Evolutionary conservation across 1,140 invertebrate species (phyloP), one percentile per base, ranked within the genome.

Genomic region (Cotesia chilonis): DNA sequence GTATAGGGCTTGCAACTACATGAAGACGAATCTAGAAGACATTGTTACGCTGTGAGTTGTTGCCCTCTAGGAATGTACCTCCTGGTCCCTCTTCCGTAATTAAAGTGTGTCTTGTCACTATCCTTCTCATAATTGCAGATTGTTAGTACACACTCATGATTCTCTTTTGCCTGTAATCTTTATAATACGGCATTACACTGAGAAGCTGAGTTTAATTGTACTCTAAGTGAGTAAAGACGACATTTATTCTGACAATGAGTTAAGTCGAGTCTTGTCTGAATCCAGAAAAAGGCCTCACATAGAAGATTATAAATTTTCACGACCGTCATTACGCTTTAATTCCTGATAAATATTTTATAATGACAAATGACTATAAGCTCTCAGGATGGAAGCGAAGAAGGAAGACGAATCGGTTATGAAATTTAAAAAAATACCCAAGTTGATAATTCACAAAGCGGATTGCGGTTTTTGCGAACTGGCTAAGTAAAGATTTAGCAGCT

Each of bases 91-190:
- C 37, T 20, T 9, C 41, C 63, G 55, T 77, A 76, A 78, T 75
- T 77, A 70, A 70, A 74, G 68, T 73, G 71, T 67, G 65, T 61
- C 75, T 78, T 75, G 74, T 74, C 75, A 79, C 77, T 79, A 77
- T 78, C 75, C 60, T 76, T 78, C 77, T 79, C 75, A 75, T 79
- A 78, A 78, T 79, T 78, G 72, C 73, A 70, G 67, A 72, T 78
- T 75, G 75, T 79, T 77, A 73, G 76, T 74, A 38, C 55, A 47
- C 66, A 54, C 63, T 68, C 12, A 10, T 47, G 41, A 47, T 47
- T 47, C 10, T 47, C 41, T 3, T 36, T 20, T 55, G 66, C 28
- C 54, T 54, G 10, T 41, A 67, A 41, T 41, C 20, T 65, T 36
- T 66, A 35, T 63, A 28, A 63, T 4, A 28, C 35, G 60, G 36